Base-by-base conservation (phyloP, 1,140 invertebrate species). In the Asobara japonica region DNA sequence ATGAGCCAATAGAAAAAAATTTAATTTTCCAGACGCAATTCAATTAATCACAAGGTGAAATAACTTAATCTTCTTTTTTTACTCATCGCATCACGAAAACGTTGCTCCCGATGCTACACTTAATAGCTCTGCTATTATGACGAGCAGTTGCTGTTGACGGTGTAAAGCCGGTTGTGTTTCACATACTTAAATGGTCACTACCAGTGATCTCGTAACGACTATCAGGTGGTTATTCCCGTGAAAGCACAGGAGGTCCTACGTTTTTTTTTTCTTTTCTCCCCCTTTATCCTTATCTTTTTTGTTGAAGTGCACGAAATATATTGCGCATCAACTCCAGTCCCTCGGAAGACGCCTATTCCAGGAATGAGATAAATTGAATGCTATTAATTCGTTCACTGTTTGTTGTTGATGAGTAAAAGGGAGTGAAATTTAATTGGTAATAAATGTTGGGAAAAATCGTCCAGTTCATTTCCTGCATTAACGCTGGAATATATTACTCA, bases 141-240 rank as follows among this genome's bases (percentile, higher is more conserved):
- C 25, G 29, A 30, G 29, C 60, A 62, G 25, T 62, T 45, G n/a
- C 30, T 41, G 38, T 48, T 29, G 36, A 51, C 25, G 25, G 36
- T 67, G 41, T 30, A 22, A 45, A 48, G 22, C 22, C 38, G 41
- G 38, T 51, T 67, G 27, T 67, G 27, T 67, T 67, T 67, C 36
- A 48, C 41, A 67, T 67, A 67, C 41, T 67, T 16, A 67, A 45
- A 38, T 30, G 16, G 25, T 62, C 60, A 18, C 10, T 30, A 31
- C 48, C 38, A 20, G 65, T 51, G 20, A 67, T 67, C 65, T 48
- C 41, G 41, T 67, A 67, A 67, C 41, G 65, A 67, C 65, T 67
- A 67, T 67, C 65, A 67, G 65, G 65, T 67, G 65, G 65, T 6
- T 13, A 67, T 67, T 67, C 65, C 38, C 65, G 25, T 33, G 60